A percentile compares a stretch with the other conserved stretches of the same genome.
Evolutionary conservation across 2,797 vertebrate genomes (phyloP).

Genomic region (Anomalospiza imberbis): DNA sequence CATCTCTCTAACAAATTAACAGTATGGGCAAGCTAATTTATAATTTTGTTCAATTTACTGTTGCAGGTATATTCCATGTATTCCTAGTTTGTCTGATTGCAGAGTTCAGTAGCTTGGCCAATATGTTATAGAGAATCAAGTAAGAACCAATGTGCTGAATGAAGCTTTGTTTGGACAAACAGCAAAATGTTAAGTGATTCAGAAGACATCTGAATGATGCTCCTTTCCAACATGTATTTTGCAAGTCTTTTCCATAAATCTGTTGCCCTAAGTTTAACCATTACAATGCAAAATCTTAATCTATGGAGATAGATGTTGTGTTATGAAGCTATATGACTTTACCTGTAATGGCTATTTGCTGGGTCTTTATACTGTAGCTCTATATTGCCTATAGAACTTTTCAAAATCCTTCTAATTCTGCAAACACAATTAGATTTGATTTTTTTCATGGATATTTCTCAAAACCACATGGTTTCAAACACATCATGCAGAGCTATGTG

Average conservation of each 20-base stretch:
- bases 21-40: not conserved
- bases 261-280: not conserved
- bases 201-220: not conserved
- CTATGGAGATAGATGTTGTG: not conserved
- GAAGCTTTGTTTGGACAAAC: not conserved
- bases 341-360: not conserved
- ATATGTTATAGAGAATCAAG: not conserved
- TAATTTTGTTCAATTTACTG: not conserved
- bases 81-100: not conserved
- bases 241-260: not conserved
- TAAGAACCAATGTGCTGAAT: not conserved
- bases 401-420: not conserved
- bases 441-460: not conserved
- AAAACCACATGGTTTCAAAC: not conserved
- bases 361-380: not conserved
- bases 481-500: not conserved
- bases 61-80: not conserved
- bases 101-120: not conserved
- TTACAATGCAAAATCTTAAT: not conserved
- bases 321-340: not conserved
- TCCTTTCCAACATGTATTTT: not conserved
- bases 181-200: not conserved
- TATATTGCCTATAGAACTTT: not conserved
- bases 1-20: not conserved
- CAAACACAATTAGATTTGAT: not conserved